These are phyloP conservation scores for Rostratula benghalensis DNA, from an alignment of 2,113 vertebrate genomes.

Conservation along the genomic window DNA sequence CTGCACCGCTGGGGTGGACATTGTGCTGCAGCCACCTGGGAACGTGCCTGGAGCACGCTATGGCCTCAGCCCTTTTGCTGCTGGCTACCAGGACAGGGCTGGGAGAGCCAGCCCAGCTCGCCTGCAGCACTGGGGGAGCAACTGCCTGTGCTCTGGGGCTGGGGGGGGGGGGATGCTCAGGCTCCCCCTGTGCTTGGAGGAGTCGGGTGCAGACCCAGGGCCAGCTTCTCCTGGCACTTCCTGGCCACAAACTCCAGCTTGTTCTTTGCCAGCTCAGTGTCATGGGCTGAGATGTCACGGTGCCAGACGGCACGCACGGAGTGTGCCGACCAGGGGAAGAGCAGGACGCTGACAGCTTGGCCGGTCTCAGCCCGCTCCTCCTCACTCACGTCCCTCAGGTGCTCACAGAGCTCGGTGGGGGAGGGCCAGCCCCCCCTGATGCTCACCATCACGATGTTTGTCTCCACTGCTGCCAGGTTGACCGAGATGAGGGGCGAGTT, in stretches of 20 bases:
- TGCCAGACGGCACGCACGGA: constrained; percentile 80
- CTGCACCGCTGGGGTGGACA: background rate
- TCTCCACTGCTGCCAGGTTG: constrained; percentile 75
- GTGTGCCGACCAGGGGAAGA: constrained; percentile 72
- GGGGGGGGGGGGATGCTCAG: background rate
- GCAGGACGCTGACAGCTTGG: constrained; percentile 69
- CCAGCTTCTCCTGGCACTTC: constrained; percentile 16
- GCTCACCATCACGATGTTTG: constrained; percentile 80
- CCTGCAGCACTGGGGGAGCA: background rate
- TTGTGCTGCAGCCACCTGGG: background rate
- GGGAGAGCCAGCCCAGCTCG: background rate
- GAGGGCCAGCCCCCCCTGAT: constrained; percentile 8
- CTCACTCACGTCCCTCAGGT: constrained; percentile 65
- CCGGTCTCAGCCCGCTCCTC: constrained; percentile 70
- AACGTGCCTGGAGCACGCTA: background rate
- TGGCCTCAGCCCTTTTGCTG: background rate
- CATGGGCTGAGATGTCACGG: constrained; percentile 65
- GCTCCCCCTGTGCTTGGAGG: rapidly evolving
- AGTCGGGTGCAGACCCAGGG: rapidly evolving
- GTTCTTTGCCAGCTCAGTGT: constrained; percentile 76
- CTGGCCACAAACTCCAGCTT: constrained; percentile 80
- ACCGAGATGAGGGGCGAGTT: constrained; percentile 72
- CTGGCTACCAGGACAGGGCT: background rate
- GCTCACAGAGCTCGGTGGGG: constrained; percentile 75
- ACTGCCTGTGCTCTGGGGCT: background rate